Evolutionary conservation across 2,113 vertebrate species (phyloP), one percentile per base, ranked within the genome.

Genomic region (Oreochromis spilurus): DNA sequence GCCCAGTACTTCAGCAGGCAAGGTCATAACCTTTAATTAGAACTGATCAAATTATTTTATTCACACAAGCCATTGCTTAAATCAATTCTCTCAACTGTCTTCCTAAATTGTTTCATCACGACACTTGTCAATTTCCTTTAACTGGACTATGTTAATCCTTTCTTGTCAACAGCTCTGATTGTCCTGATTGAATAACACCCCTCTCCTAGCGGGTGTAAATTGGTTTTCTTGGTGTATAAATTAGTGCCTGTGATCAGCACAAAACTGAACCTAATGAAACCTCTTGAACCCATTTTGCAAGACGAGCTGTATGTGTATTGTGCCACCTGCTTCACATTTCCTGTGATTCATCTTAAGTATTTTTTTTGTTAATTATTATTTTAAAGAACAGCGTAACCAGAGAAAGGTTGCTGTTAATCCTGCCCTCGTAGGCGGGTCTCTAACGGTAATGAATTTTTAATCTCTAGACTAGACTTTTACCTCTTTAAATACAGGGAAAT

Each of bases 191-290:
- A 91, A 88, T 88, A 88, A 85, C 87, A 84, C n/a, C 58, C n/a
- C 54, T 86, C 80, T 81, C 17, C 6, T 58, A 77, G 24, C 62
- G 85, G 81, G n/a, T 91, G 67, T 55, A 84, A 92, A 93, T 90
- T 86, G 83, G 29, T 89, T 93, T 91, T 87, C 43, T 38, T 87
- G 75, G n/a, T 85, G 83, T 87, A 60, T 90, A 90, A 94, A 93
- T 87, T 79, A 81, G 38, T 84, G 87, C 29, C 6, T 88, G 79
- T 87, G 12, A 55, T 87, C 70, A 38, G 55, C 55, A 84, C 50
- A 9, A 82, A 83, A 79, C 52, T 6, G 67, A 90, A 84, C 36
- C 36, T 24, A 29, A 40, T 7, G 34, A 7, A 11, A 81, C 54
- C 52, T 78, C 70, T 60, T 88, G 34, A 87, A 83, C 79, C 31